Base-by-base conservation (phyloP, 2,888 invertebrate species). In the Pachydiplax longipennis region DNA sequence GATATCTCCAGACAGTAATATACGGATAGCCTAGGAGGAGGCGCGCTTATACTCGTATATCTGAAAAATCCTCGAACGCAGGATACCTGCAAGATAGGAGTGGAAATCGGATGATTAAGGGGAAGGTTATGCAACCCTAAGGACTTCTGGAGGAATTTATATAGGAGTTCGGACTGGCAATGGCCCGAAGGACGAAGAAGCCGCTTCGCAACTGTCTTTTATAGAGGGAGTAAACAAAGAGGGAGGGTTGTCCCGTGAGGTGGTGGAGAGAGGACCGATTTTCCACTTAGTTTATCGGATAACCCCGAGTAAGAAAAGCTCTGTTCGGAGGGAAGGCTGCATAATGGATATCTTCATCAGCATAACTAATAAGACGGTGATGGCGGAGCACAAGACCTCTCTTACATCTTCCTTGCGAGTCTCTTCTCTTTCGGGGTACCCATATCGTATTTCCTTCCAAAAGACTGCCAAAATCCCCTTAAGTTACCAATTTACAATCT, bases 221-320 rank as follows among this genome's bases (percentile, higher is more conserved):
- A 15, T 61, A n/a, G 82, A 2, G 25, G 48, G 48, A 0, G 82
- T 22, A 25, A 82, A n/a, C 44, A 12, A 48, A 40, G 81, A 31
- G n/a, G n/a, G n/a, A n/a, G n/a, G n/a, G 40, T n/a, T 37, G 81
- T 81, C 81, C 40, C 81, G 81, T 40, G 81, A 44, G 81, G 81
- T 37, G 37, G 40, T 13, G 13, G 81, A 13, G 25, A 81, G 25
- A 65, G 81, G 81, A n/a, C 40, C 37, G 81, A 81, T 81, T 81
- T 81, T 81, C 81, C 81, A 81, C 81, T 81, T 81, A 81, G 81
- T 81, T 81, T 81, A 81, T 81, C 81, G 40, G 81, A 81, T 81
- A 81, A 81, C 81, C 81, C 81, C 40, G 13, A 6, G 40, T 22
- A 40, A n/a, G 81, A 22, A 18, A 22, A 40, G 81, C 35, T 12